phyloP scores from a whole-genome alignment of 2,797 vertebrate genomes.

The Taenioides sp. region DNA sequence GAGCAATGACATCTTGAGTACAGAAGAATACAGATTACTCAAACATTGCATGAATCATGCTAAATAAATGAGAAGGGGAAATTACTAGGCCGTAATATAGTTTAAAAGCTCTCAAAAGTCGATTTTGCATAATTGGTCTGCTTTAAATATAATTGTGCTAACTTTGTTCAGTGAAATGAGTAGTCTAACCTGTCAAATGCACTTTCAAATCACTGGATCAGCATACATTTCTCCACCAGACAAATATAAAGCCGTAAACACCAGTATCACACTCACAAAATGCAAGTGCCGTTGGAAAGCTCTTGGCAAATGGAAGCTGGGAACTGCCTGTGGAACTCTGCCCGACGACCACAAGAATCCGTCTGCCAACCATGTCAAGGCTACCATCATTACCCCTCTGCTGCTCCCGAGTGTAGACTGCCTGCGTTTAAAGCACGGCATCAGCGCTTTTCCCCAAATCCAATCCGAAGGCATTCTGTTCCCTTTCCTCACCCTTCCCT shows the following conservation, averaged over 20 bases:
- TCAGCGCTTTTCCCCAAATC: constrained; percentile 85
- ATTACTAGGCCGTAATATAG: no score
- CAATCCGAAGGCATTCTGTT: constrained; percentile 87
- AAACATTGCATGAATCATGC: background rate
- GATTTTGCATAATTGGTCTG: no score
- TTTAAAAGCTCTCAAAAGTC: no score
- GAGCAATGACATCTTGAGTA: no score
- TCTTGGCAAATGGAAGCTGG: constrained; percentile 61
- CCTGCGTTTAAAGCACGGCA: constrained; percentile 87
- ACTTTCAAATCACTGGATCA: constrained; percentile 17
- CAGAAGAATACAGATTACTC: no score
- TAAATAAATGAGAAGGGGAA: background rate
- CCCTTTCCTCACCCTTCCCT: constrained; percentile 77
- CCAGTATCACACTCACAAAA: constrained; percentile 51
- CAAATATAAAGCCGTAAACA: constrained; percentile 40
- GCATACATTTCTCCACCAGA: constrained; percentile 36
- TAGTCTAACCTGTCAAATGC: background rate
- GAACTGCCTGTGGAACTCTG: constrained; percentile 68
- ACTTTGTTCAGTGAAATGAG: no score
- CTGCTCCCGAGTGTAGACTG: constrained; percentile 79
- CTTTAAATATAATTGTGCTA: no score
- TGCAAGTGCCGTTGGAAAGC: constrained; percentile 70
- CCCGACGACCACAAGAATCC: constrained; percentile 75
- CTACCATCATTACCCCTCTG: constrained; percentile 69
- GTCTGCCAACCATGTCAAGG: constrained; percentile 72